A percentile compares a stretch with the other conserved stretches of the same genome.
These are phyloP conservation scores for Rhyacophila evoluta DNA, from an alignment of 2,888 invertebrate genomes.

Conservation along the genomic window DNA sequence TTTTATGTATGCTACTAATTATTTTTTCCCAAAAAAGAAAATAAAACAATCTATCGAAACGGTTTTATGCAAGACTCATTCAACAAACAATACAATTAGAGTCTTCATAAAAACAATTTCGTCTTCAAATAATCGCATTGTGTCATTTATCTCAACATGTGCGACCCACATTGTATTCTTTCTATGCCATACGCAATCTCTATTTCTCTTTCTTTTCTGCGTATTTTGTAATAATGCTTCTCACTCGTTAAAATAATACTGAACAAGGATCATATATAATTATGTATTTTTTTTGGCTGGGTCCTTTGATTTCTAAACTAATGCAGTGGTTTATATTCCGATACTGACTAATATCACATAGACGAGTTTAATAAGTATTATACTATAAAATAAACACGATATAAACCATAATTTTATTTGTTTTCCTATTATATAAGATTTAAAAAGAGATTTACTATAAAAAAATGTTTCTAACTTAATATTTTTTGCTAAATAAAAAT, in stretches of 20 bases:
- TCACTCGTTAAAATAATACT: not conserved
- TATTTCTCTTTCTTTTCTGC: constrained; percentile 1
- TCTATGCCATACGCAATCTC: not conserved
- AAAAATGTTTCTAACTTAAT: too few species aligned
- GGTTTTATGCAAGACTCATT: not conserved
- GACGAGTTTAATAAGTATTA: too few species aligned
- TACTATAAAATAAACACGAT: too few species aligned
- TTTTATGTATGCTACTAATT: too few species aligned
- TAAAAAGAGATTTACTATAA: too few species aligned
- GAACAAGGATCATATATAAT: not conserved
- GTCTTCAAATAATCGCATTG: constrained; percentile 22
- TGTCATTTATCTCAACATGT: not conserved
- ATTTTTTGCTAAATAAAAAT: too few species aligned
- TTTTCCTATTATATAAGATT: too few species aligned
- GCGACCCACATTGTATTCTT: not conserved
- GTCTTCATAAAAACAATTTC: not conserved
- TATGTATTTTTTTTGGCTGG: not conserved
- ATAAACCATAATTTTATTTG: too few species aligned
- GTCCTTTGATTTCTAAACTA: not conserved
- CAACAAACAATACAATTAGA: not conserved
- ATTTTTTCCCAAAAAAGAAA: too few species aligned
- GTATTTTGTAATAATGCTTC: not conserved
- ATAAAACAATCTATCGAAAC: not conserved
- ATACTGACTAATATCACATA: too few species aligned
- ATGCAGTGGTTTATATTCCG: too few species aligned